Evolutionary conservation across 2,113 vertebrate species (phyloP), one percentile per base, ranked within the genome.

Genomic region (Cyprinus carpio): DNA sequence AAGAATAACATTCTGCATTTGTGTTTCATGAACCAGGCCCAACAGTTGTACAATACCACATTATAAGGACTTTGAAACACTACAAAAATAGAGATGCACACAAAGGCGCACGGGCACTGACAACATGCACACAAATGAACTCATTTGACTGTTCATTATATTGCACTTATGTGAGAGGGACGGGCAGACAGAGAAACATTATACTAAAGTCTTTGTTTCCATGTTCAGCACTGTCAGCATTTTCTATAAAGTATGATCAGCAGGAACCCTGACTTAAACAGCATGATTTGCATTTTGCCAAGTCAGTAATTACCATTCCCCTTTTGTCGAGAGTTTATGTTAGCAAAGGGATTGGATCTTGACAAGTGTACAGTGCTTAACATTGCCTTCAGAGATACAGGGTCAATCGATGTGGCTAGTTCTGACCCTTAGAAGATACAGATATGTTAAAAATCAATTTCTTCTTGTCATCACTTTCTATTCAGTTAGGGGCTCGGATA

Each of bases 241-340:
- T 89, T 91, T 91, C 56, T 78, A 76, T 75, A 84, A 78, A 71
- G 78, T 37, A 76, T 87, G 78, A 84, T 80, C 51, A 60, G 85
- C 72, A 74, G 86, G 75, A 64, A 64, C 87, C 69, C 29, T 16
- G 62, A 69, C 82, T 75, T 87, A 88, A 90, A 89, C 65, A 34
- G 54, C 85, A 85, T 87, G 77, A 90, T 93, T 85, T 92, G 84
- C 93, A 93, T 92, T 92, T 81, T 89, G 92, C 91, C 90, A 85
- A 87, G 86, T 93, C 91, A 91, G 92, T 85, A 86, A 90, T 91
- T 80, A 86, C 85, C 62, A 27, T 67, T 87, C 78, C 84, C 89
- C 89, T 89, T 90, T 91, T 92, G 87, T 91, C 87, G 82, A 86
- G 90, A 88, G 87, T 91, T 91, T 87, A 92, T 88, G 91, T 88